A percentile compares a stretch with the other conserved stretches of the same genome.
These are phyloP conservation scores for Characodon lateralis DNA, from an alignment of 2,797 vertebrate genomes.

Conservation along the genomic window DNA sequence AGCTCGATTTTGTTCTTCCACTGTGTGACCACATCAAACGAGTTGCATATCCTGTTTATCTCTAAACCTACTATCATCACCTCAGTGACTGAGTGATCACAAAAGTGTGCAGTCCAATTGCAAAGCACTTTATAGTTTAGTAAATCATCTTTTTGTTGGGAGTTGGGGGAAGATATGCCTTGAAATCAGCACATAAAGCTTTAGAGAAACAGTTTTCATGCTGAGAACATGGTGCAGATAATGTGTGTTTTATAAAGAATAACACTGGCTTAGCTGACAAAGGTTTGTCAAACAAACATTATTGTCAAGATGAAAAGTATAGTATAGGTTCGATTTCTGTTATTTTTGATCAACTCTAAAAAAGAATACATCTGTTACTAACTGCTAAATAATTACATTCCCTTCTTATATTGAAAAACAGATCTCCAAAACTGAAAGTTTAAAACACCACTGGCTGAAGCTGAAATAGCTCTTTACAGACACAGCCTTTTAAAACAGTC, in stretches of 20 bases:
- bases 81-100: conserved; percentile 40
- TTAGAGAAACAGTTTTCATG: background rate
- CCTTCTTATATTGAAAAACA: background rate
- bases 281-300: background rate
- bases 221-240: background rate
- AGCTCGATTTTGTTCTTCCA: conserved; percentile 46
- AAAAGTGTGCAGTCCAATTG: conserved; percentile 1
- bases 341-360: background rate
- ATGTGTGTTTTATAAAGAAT: background rate
- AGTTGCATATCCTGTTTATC: conserved; percentile 73
- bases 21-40: conserved; percentile 66
- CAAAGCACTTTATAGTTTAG: background rate
- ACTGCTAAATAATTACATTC: background rate
- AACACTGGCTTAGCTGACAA: background rate
- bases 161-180: background rate
- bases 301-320: background rate
- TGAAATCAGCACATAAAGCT: background rate
- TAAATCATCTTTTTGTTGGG: conserved; percentile 1
- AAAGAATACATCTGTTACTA: background rate
- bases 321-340: background rate
- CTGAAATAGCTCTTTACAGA: background rate
- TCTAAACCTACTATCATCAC: conserved; percentile 55
- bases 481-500: background rate
- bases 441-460: background rate
- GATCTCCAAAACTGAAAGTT: background rate